phyloP scores from a whole-genome alignment of 92 coral and sea anemone species.

The Scolanthus callimorphus region DNA sequence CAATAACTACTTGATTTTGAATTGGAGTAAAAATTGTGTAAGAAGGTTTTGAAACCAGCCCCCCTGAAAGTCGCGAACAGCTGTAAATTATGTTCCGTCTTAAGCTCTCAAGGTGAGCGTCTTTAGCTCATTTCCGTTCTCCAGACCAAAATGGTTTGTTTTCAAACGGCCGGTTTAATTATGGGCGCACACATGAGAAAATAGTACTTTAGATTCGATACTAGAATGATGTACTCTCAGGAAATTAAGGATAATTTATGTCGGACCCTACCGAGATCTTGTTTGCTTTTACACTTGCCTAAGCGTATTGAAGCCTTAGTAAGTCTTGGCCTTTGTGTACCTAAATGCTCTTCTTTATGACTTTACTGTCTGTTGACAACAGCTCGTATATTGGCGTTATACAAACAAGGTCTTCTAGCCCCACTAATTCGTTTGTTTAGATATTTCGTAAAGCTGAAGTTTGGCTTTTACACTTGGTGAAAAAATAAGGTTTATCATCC shows the following conservation, averaged over 20 bases:
- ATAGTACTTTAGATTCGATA: conserved; percentile 3
- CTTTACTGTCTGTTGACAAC: background rate
- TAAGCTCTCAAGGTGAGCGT: conserved; percentile 17
- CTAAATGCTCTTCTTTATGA: background rate
- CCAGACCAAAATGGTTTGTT: conserved; percentile 20
- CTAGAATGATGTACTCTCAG: conserved; percentile 19
- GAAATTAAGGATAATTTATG: conserved; percentile 11
- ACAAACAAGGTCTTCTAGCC: no score
- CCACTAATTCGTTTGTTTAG: no score
- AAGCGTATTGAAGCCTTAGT: background rate
- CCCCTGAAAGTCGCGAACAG: no score
- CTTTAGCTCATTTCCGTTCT: conserved; percentile 21
- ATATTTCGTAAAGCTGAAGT: no score
- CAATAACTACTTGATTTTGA: no score
- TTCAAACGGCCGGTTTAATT: conserved; percentile 11
- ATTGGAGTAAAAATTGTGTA: no score
- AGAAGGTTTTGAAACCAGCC: no score
- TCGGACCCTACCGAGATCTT: background rate
- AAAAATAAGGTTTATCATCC: no score
- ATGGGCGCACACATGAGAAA: conserved; percentile 5
- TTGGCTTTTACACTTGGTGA: no score
- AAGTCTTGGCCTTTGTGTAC: background rate
- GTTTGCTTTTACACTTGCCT: background rate
- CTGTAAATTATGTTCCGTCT: background rate
- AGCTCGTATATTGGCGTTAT: background rate